Percentiles rank a stretch among this genome's conserved stretches.
Evolutionary conservation across 1,140 invertebrate species (phyloP).

Genomic region (Drosophila rufa): DNA sequence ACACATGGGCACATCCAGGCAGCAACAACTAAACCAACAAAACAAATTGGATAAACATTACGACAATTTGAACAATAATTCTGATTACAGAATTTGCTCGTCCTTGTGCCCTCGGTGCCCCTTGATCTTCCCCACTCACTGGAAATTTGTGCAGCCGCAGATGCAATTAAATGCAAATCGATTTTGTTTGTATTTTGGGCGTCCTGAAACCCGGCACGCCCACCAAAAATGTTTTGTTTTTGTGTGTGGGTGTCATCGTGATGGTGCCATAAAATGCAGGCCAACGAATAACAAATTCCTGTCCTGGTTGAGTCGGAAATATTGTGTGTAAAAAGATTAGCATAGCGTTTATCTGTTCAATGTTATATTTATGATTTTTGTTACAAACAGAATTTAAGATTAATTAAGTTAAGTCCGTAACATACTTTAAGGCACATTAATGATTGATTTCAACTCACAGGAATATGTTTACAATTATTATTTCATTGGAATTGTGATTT

Average conservation of each 20-base stretch:
- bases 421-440: background rate
- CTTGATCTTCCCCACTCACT: conserved; percentile 1
- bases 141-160: conserved; percentile 73
- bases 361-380: background rate
- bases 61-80: conserved; percentile 81
- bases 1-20: conserved; percentile 5
- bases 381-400: too few species aligned
- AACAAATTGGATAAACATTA: conserved; percentile 82
- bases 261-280: conserved; percentile 33
- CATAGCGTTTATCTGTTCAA: background rate
- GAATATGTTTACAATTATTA: background rate
- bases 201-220: conserved; percentile 29
- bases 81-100: conserved; percentile 70
- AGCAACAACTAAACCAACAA: conserved; percentile 63
- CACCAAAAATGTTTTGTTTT: conserved; percentile 16
- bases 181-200: conserved; percentile 71
- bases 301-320: background rate
- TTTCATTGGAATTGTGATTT: background rate
- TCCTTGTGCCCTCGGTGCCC: conserved; percentile 21
- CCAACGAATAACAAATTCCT: conserved; percentile 6
- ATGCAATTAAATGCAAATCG: conserved; percentile 79
- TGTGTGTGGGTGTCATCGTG: conserved; percentile 10
- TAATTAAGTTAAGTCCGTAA: too few species aligned
- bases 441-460: background rate
- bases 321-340: background rate